Evolutionary conservation across 2,888 invertebrate species (phyloP), one percentile per base, ranked within the genome.

Genomic region (Eristalis intricaria): DNA sequence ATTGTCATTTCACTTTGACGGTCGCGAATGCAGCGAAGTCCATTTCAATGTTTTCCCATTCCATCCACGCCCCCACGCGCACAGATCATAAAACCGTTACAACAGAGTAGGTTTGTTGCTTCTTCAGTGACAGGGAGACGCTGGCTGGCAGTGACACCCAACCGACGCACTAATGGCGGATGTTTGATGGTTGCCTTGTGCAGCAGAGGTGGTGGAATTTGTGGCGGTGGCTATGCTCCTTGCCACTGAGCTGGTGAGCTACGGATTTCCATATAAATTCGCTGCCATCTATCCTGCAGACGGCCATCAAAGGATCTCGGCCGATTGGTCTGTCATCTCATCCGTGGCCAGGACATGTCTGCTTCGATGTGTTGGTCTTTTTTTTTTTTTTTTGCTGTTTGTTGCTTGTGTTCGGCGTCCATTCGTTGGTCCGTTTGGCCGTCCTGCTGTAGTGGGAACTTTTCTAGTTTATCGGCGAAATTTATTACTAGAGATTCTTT

Each of bases 291-390:
- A 80, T 84, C 76, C 84, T 61, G 58, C 60, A 71, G 75, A 71
- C 65, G 73, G 69, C 84, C 50, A 84, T 87, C 87, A 87, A 84
- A 80, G 79, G 84, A 87, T 76, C 87, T 87, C 87, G 87, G 87
- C 87, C 87, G 87, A 87, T 87, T 87, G 87, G 87, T 84, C 87
- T 60, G 80, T 87, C 87, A 87, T 87, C 78, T 87, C 87, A 87
- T 80, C 87, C 87, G 84, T 84, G 79, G 84, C 83, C 68, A 76
- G 79, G 77, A 78, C 26, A 58, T 82, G 86, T 71, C 68, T 61
- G 68, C 50, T 50, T 50, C 19, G 50, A 8, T 61, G 75, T 75
- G 64, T 73, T 81, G 13, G 50, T 8, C 64, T 58, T 63, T 61
- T 71, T 70, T 65, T 29, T 43, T 8, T 4, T 22, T 38, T 50